A percentile compares a stretch with the other conserved stretches of the same genome.
phyloP scores from a whole-genome alignment of 2,888 invertebrate species.

The Drosophila eohydei region DNA sequence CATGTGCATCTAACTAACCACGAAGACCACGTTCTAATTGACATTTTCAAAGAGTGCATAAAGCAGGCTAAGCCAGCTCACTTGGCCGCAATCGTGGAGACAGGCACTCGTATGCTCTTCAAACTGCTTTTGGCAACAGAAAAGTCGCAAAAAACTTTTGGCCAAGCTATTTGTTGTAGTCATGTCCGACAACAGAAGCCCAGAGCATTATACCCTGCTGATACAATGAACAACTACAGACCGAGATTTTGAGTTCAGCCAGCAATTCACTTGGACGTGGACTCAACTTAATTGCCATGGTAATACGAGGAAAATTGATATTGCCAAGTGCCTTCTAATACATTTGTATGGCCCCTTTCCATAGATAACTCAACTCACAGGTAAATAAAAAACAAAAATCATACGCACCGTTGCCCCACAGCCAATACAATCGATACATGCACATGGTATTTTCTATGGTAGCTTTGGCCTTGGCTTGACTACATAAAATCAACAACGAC shows the following conservation, averaged over 20 bases:
- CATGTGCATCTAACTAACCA: not conserved
- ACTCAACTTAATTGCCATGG: slow-evolving; percentile 47
- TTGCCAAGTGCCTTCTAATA: slow-evolving; percentile 22
- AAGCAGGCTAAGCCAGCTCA: slow-evolving; percentile 14
- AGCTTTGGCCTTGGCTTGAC: slow-evolving; percentile 33
- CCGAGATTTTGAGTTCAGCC: slow-evolving; percentile 1
- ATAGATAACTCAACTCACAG: slow-evolving; percentile 3
- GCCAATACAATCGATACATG: slow-evolving; percentile 18
- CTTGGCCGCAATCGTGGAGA: slow-evolving; percentile 22
- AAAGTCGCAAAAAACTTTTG: slow-evolving; percentile 1
- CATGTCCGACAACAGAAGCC: slow-evolving; percentile 3
- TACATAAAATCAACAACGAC: not conserved
- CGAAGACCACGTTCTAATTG: not conserved
- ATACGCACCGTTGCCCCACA: slow-evolving; percentile 53
- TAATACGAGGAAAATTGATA: slow-evolving; percentile 24
- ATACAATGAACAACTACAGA: not conserved
- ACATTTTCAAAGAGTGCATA: slow-evolving; percentile 7
- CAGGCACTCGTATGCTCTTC: slow-evolving; percentile 19
- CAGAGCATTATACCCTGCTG: not conserved
- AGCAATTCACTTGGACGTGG: slow-evolving; percentile 17
- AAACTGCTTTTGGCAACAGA: not conserved
- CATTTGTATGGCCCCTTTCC: slow-evolving; percentile 11
- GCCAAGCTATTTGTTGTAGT: not conserved
- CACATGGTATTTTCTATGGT: slow-evolving; percentile 26
- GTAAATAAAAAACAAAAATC: slow-evolving; percentile 48